Conservation (phyloP, 2,888 invertebrate species). For the Mesorhabditis sp. region DNA sequence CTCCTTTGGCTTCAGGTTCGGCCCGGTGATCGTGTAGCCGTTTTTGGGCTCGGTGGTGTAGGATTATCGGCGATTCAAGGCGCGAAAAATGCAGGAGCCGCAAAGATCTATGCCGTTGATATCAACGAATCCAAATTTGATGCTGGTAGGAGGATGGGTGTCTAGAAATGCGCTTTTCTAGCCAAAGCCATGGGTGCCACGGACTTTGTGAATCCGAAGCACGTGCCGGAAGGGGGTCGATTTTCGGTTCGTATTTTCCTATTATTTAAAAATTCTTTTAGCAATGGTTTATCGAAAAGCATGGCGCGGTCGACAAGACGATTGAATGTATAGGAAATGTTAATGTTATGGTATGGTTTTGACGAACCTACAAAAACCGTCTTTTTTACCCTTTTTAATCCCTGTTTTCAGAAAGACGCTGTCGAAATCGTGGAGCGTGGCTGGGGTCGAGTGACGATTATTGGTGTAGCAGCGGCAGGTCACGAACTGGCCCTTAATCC, state of each 20-base stretch:
- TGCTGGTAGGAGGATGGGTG: not conserved
- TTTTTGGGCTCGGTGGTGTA: not conserved
- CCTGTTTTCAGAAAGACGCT: not conserved
- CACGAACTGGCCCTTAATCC: not conserved
- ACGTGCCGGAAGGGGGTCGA: not conserved
- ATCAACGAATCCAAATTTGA: not conserved
- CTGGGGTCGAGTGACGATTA: not conserved
- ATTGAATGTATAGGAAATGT: not conserved
- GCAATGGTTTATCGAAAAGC: not conserved
- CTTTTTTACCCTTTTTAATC: not conserved
- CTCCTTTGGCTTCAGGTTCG: slow-evolving; percentile 3
- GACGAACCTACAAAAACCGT: not conserved
- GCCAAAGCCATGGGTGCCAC: not conserved
- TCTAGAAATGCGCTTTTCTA: not conserved
- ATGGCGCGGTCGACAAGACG: not conserved
- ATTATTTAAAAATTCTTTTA: not conserved
- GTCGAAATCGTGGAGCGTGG: slow-evolving; percentile 3
- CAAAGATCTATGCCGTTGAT: not conserved
- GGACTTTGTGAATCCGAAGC: not conserved
- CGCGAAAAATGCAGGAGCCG: not conserved
- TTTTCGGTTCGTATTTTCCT: not conserved
- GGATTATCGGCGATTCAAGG: not conserved
- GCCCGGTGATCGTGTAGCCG: not conserved
- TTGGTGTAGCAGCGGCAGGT: not conserved
- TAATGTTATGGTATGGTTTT: not conserved